A percentile compares a stretch with the other conserved stretches of the same genome.
Evolutionary conservation across 2,888 invertebrate genomes (phyloP).

Genomic region (Steromphala cineraria): DNA sequence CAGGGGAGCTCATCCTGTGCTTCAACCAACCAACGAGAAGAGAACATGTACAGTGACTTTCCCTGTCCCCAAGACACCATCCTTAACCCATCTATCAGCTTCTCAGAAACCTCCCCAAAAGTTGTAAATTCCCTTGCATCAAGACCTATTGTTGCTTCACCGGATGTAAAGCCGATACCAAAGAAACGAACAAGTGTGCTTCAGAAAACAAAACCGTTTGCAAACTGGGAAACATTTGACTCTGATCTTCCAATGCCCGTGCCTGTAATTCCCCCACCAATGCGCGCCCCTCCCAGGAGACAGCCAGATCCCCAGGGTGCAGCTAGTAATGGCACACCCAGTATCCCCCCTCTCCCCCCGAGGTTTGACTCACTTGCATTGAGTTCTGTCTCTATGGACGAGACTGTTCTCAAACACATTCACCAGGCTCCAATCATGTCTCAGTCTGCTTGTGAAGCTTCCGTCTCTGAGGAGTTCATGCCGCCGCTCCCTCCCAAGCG

Average conservation of each 20-base stretch:
- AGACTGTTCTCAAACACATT: not conserved
- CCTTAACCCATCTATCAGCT: not conserved
- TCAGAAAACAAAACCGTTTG: not conserved
- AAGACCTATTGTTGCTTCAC: not conserved
- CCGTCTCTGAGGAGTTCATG: not conserved
- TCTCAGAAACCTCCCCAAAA: not conserved
- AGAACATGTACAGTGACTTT: conserved; percentile 1
- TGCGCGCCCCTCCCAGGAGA: not conserved
- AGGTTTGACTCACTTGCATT: conserved; percentile 32
- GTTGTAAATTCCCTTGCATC: not conserved
- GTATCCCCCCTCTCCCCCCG: conserved; percentile 35
- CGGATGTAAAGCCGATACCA: not conserved
- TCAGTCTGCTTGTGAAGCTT: not conserved
- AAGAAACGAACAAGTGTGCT: not conserved
- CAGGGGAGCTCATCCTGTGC: not conserved
- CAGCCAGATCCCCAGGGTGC: not conserved
- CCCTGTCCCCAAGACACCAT: not conserved
- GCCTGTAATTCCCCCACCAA: not conserved
- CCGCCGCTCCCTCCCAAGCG: conserved; percentile 14
- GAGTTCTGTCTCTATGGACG: not conserved
- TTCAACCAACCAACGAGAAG: not conserved
- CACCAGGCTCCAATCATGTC: not conserved
- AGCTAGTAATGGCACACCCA: not conserved
- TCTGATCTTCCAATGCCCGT: not conserved
- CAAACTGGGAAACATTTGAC: conserved; percentile 1